These are phyloP conservation scores for Scartelaos histophorus DNA, from an alignment of 2,113 vertebrate genomes.

Conservation along the genomic window DNA sequence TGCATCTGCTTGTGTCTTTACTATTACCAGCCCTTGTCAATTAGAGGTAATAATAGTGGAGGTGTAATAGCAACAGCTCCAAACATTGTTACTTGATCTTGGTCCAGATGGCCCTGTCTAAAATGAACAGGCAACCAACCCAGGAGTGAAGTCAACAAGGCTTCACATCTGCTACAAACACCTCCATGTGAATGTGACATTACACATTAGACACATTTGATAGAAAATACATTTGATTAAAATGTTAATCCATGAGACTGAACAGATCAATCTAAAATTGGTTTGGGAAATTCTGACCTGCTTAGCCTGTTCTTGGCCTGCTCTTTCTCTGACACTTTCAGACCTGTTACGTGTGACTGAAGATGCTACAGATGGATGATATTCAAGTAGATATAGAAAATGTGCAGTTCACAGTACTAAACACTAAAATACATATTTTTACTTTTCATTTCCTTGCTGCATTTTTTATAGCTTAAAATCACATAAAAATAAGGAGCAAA, in stretches of 20 bases:
- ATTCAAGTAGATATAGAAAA: too few relatives aligned
- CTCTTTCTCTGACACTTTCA: slow-evolving; percentile 1
- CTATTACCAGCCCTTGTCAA: neutral
- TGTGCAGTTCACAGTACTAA: too few relatives aligned
- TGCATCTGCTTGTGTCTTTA: neutral
- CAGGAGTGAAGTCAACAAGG: neutral
- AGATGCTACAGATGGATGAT: slow-evolving; percentile 12
- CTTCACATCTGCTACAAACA: neutral
- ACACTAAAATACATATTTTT: too few relatives aligned
- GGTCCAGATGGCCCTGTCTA: slow-evolving; percentile 1
- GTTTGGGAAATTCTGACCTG: slow-evolving; percentile 1
- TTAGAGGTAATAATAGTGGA: neutral
- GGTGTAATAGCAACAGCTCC: neutral
- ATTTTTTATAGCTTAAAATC: neutral
- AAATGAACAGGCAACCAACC: neutral
- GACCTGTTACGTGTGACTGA: slow-evolving; percentile 33
- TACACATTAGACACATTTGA: slow-evolving; percentile 21
- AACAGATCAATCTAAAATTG: slow-evolving; percentile 10
- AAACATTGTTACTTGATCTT: slow-evolving; percentile 7
- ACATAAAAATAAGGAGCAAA: neutral
- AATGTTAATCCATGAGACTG: slow-evolving; percentile 8
- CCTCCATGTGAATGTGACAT: neutral
- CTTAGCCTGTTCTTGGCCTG: too few relatives aligned
- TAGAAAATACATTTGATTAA: slow-evolving; percentile 35
- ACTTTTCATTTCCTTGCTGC: too few relatives aligned